Evolutionary conservation across 1,140 invertebrate genomes (phyloP), one percentile per base, ranked within the genome.

Genomic region (Bactericera cockerelli): DNA sequence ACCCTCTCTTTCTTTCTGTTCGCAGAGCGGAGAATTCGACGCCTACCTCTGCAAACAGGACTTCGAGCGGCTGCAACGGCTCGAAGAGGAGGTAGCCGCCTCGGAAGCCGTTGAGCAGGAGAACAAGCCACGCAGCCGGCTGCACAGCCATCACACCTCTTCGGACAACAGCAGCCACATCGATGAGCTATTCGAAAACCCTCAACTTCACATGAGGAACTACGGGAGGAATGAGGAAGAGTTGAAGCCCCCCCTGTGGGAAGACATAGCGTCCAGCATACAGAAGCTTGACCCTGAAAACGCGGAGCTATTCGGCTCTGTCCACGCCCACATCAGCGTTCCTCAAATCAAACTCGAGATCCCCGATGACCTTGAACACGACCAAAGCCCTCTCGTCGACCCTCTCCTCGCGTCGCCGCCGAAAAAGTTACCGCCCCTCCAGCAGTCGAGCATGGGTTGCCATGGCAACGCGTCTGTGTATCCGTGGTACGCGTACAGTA

Each of bases 241-340:
- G 78, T 87, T 62, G 80, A 85, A 65, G 10, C 82, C 82, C 14
- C 82, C 82, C 13, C 76, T 88, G 6, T 91, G 88, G 87, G 87
- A 91, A 71, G 87, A 90, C 74, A 89, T 91, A 68, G 83, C 86
- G 53, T 87, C 85, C 67, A 88, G 85, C 65, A 89, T 91, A 69
- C 82, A 87, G 65, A 89, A 89, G 70, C 82, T 89, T 63, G 87
- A 90, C 69, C 86, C 86, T 14, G 87, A 89, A 69, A 89, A 88
- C 68, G 84, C 87, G n/a, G 84, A 87, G 68, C 87, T 90, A 84
- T 73, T 89, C 62, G 83, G 79, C 26, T 49, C 55, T 22, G 54
- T 33, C 33, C 26, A 19, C 22, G 28, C 2, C 14, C 38, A 53
- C n/a, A 59, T 59, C 79, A 59, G 21, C 26, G 26, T 59, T 4